Evolutionary conservation across 2,888 invertebrate species (phyloP).

Genomic region (Eupithecia pulchellata): DNA sequence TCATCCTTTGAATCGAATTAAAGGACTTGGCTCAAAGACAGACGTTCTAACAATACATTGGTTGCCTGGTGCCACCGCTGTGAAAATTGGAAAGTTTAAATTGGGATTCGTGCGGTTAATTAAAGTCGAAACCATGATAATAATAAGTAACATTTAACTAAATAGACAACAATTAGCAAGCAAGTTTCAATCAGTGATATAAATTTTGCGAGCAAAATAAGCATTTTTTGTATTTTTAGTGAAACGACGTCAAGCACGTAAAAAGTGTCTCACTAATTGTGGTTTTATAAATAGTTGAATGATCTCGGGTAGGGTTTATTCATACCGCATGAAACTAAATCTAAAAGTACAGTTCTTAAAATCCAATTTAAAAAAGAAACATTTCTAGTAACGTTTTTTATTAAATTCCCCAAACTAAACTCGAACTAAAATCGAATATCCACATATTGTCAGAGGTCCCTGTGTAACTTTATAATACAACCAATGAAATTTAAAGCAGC

Average conservation of each 20-base stretch:
- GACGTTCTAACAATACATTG: background rate
- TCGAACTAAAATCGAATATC: background rate
- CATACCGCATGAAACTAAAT: background rate
- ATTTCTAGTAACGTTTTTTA: background rate
- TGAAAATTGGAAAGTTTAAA: background rate
- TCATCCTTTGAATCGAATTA: constrained; percentile 19
- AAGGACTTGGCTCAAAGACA: background rate
- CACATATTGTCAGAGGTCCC: background rate
- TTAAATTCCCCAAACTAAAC: background rate
- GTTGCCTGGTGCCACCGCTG: too few relatives aligned
- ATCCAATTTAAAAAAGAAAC: background rate
- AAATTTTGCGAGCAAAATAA: background rate
- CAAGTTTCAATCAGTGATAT: background rate
- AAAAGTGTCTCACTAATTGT: background rate
- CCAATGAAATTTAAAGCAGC: background rate
- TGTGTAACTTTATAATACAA: background rate
- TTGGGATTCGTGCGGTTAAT: background rate
- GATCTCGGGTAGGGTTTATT: background rate
- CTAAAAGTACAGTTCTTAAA: background rate
- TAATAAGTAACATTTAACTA: background rate
- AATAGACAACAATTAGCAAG: background rate
- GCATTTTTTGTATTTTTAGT: background rate
- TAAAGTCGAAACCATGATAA: background rate
- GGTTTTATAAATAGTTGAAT: background rate
- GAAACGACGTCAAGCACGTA: background rate